These are phyloP conservation scores for Diplosoma virens DNA, from an alignment of 23 tunicate species.

Conservation along the genomic window DNA sequence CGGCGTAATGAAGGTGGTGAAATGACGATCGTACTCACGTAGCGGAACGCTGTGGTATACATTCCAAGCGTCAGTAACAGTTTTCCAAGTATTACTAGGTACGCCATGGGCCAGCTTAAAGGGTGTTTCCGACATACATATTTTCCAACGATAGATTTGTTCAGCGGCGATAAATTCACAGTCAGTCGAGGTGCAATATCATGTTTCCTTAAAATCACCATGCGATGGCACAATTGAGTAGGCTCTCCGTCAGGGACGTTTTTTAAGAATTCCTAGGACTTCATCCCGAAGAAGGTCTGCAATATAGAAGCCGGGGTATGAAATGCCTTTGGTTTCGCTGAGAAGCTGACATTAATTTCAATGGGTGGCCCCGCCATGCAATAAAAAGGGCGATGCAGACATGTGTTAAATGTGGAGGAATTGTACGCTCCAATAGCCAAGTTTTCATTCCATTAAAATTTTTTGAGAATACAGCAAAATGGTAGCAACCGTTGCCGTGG, in stretches of 20 bases:
- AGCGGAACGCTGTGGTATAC: conserved; percentile 41
- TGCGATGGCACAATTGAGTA: conserved; percentile 4
- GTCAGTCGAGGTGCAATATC: conserved; percentile 21
- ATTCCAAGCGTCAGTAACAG: conserved; percentile 31
- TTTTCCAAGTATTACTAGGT: conserved; percentile 5
- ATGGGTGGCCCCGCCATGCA: conserved; percentile 36
- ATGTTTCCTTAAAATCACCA: not conserved
- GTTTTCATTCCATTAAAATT: not conserved
- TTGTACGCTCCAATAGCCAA: not conserved
- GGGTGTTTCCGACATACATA: not conserved
- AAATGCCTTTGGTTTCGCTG: conserved; percentile 6
- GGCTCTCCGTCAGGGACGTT: not conserved
- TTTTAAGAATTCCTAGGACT: not conserved
- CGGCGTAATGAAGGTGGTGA: conserved; percentile 29
- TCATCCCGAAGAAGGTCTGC: conserved; percentile 15
- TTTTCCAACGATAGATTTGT: not conserved
- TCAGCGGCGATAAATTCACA: conserved; percentile 11
- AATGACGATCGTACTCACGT: not conserved
- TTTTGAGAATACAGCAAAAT: not conserved
- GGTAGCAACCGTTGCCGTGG: not conserved
- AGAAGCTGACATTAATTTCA: not conserved
- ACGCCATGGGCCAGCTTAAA: conserved; percentile 19
- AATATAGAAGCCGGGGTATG: conserved; percentile 12
- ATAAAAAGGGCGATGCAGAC: not conserved
- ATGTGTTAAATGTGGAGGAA: not conserved